phyloP scores from a whole-genome alignment of 1,140 invertebrate genomes.

The Lucilia cuprina region DNA sequence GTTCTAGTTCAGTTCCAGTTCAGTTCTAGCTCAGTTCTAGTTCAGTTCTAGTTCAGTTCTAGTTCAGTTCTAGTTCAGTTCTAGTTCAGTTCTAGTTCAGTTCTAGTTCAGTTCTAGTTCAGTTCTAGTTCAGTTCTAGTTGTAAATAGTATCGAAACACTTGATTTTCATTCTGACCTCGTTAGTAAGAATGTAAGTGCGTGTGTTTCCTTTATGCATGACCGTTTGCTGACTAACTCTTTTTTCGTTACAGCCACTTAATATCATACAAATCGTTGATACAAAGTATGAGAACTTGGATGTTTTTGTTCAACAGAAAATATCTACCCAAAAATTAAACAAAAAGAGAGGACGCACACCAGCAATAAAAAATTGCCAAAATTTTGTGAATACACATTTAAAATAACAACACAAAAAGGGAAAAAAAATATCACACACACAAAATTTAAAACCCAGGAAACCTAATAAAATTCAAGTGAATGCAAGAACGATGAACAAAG shows the following conservation, averaged over 20 bases:
- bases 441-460: slow-evolving; percentile 5
- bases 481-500: not conserved
- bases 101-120: too few relatives aligned
- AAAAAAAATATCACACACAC: not conserved
- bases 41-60: too few relatives aligned
- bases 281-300: not conserved
- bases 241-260: not conserved
- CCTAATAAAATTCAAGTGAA: slow-evolving; percentile 27
- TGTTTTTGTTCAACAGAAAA: not conserved
- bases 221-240: not conserved
- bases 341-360: not conserved
- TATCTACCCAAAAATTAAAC: not conserved
- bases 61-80: too few relatives aligned
- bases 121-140: too few relatives aligned
- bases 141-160: too few relatives aligned
- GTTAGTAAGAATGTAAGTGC: too few relatives aligned
- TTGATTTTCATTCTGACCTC: too few relatives aligned
- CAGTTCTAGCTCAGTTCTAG: too few relatives aligned
- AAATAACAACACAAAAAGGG: not conserved
- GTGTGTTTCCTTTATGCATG: too few relatives aligned
- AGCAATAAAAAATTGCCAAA: not conserved
- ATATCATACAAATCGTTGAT: not conserved
- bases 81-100: too few relatives aligned
- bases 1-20: too few relatives aligned
- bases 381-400: not conserved